phyloP scores from a whole-genome alignment of 2,797 vertebrate genomes.

The Cyclura pinguis region DNA sequence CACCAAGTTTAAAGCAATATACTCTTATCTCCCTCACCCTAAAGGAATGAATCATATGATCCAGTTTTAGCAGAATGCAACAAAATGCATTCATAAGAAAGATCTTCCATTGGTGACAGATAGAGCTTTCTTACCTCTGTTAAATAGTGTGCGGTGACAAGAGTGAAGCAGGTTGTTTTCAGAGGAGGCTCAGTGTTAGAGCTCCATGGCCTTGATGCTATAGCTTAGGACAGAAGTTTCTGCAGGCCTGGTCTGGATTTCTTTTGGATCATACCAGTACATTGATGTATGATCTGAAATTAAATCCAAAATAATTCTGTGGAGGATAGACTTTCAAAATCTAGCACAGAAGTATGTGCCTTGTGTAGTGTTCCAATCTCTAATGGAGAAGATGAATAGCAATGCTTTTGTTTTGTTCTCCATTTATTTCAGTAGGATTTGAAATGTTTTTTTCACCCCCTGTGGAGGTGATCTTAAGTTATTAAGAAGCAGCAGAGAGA shows the following conservation, averaged over 20 bases:
- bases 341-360: neutral
- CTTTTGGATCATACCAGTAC: neutral
- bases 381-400: neutral
- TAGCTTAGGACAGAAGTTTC: neutral
- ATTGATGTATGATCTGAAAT: neutral
- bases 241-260: neutral
- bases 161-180: too few species aligned
- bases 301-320: neutral
- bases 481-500: neutral
- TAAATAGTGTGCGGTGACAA: neutral
- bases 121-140: neutral
- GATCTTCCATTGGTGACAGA: neutral
- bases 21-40: neutral
- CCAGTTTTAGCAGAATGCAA: neutral
- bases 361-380: neutral
- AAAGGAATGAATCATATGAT: neutral
- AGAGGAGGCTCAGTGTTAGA: neutral
- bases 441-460: neutral
- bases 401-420: neutral
- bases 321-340: neutral
- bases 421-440: neutral
- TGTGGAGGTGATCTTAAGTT: too few species aligned
- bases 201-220: neutral
- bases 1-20: neutral
- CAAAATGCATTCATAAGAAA: neutral